Conservation (phyloP, 2,888 invertebrate genomes). For the Lampropteryx suffumata region DNA sequence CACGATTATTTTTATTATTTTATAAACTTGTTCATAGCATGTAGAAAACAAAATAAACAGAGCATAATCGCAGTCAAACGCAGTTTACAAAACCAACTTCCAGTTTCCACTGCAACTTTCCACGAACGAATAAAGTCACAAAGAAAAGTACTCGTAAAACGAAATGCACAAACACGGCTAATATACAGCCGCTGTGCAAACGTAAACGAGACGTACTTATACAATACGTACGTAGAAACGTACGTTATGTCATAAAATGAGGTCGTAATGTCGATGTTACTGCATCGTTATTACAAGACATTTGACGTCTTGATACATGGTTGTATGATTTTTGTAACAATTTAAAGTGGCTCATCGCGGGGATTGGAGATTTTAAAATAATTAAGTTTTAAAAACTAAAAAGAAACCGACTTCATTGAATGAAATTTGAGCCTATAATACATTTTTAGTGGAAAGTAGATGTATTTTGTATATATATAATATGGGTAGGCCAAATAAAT, state of each 20-base stretch:
- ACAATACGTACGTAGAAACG: constrained; percentile 1
- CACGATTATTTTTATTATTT: too few species aligned
- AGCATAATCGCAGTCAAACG: not conserved
- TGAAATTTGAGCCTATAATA: too few species aligned
- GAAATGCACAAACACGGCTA: constrained; percentile 28
- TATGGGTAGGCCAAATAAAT: too few species aligned
- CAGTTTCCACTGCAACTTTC: not conserved
- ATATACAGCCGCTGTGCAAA: constrained; percentile 26
- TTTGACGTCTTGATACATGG: constrained; percentile 6
- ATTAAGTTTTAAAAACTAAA: too few species aligned
- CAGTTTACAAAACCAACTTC: not conserved
- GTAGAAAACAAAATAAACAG: not conserved
- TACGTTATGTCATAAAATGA: constrained; percentile 12
- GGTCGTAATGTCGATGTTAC: constrained; percentile 3
- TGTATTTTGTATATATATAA: too few species aligned
- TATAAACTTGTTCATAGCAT: not conserved
- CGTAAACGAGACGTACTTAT: constrained; percentile 5
- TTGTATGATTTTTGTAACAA: not conserved
- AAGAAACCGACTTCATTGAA: too few species aligned
- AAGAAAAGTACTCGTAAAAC: constrained; percentile 22
- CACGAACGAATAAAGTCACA: constrained; percentile 13
- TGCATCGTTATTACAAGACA: not conserved
- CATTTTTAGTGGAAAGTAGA: too few species aligned
- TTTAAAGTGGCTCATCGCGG: too few species aligned
- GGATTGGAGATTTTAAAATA: too few species aligned